phyloP scores from a whole-genome alignment of 2,797 vertebrate genomes.

The Leptodactylus fallax region DNA sequence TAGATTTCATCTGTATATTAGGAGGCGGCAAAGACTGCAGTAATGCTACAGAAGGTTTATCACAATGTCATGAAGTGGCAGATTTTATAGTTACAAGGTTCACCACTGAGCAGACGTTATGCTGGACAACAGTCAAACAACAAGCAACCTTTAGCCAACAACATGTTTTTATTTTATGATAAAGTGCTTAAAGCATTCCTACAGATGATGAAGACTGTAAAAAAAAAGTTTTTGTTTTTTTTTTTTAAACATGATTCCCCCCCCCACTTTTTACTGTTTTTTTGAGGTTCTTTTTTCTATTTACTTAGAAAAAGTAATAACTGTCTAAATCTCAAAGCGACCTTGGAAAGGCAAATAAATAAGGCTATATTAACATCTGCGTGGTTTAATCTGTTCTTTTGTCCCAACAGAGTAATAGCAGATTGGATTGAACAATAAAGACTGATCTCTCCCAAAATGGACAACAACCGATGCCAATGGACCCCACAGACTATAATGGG shows the following conservation, averaged over 20 bases:
- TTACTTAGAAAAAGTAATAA: too few species aligned
- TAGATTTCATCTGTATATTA: neutral
- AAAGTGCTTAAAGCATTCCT: neutral
- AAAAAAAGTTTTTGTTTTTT: too few species aligned
- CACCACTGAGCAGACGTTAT: neutral
- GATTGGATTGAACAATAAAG: too few species aligned
- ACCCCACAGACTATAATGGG: too few species aligned
- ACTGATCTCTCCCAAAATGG: too few species aligned
- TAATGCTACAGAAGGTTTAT: neutral
- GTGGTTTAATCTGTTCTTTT: neutral
- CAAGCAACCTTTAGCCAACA: slow-evolving; percentile 17
- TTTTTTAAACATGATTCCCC: too few species aligned
- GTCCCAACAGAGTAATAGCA: too few species aligned
- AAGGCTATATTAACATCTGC: neutral
- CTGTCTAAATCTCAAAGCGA: neutral
- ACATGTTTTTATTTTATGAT: neutral
- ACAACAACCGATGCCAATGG: too few species aligned
- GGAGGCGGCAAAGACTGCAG: neutral
- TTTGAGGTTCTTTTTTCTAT: too few species aligned
- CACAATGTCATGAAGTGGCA: neutral
- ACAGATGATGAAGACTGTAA: neutral
- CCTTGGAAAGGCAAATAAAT: neutral
- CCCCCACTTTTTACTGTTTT: too few species aligned
- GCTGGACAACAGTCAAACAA: neutral
- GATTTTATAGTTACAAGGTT: slow-evolving; percentile 19